These are phyloP conservation scores for Gymnobelideus leadbeateri DNA, from an alignment of 2,113 vertebrate genomes.

Conservation along the genomic window DNA sequence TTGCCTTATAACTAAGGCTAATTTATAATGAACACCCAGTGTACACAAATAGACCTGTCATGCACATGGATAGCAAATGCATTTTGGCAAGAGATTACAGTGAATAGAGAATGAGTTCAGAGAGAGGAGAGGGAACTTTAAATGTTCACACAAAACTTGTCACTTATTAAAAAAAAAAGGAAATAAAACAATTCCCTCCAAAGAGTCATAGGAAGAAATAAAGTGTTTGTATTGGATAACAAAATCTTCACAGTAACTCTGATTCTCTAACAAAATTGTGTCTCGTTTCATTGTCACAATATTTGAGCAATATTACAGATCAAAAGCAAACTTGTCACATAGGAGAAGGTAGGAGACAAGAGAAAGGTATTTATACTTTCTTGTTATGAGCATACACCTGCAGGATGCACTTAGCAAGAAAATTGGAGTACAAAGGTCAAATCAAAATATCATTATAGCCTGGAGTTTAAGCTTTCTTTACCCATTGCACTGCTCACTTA, in stretches of 20 bases:
- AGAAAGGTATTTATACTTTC: background rate
- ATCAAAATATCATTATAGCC: conserved; percentile 20
- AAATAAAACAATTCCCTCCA: conserved; percentile 60
- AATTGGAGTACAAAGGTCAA: background rate
- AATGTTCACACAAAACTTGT: conserved; percentile 71
- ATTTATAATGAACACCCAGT: conserved; percentile 70
- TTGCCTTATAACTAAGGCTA: conserved; percentile 30
- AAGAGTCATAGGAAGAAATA: conserved; percentile 64
- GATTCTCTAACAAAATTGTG: conserved; percentile 54
- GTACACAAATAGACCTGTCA: conserved; percentile 73
- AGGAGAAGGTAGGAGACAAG: conserved; percentile 13
- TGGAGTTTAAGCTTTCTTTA: conserved; percentile 27
- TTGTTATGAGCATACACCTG: background rate
- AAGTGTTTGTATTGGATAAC: conserved; percentile 60
- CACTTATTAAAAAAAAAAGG: conserved; percentile 36
- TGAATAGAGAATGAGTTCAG: conserved; percentile 72
- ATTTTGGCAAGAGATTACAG: conserved; percentile 65
- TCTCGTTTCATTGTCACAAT: conserved; percentile 53
- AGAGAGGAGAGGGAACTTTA: conserved; percentile 57
- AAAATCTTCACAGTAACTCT: background rate
- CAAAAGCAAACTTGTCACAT: conserved; percentile 44
- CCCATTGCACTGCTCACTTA: background rate
- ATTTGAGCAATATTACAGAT: conserved; percentile 46
- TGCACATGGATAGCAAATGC: conserved; percentile 65
- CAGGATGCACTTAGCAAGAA: background rate